phyloP scores from a whole-genome alignment of 2,888 invertebrate genomes.

The Gymnosoma rotundatum region DNA sequence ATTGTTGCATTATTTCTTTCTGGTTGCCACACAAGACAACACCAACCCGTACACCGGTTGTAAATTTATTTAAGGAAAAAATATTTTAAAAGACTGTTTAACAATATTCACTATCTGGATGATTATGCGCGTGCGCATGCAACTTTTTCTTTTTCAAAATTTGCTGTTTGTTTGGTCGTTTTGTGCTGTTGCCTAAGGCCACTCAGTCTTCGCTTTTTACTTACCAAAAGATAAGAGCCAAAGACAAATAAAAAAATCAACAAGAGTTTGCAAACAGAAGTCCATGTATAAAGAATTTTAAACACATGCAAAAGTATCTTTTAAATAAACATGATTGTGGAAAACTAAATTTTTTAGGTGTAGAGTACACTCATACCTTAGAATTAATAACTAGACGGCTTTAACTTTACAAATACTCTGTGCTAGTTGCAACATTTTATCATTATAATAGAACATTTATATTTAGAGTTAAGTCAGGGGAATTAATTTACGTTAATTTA shows the following conservation, averaged over 20 bases:
- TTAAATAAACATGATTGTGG: constrained; percentile 13
- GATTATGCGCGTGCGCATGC: constrained; percentile 70
- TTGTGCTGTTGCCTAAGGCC: constrained; percentile 35
- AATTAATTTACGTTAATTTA: too few relatives aligned
- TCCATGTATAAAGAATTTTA: constrained; percentile 51
- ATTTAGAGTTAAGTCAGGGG: too few relatives aligned
- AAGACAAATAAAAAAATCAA: constrained; percentile 37
- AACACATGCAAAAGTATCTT: constrained; percentile 52
- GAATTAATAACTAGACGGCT: too few relatives aligned
- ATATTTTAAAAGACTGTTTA: constrained; percentile 34
- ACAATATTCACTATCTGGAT: constrained; percentile 48
- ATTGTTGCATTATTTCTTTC: constrained; percentile 58
- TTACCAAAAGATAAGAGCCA: constrained; percentile 51
- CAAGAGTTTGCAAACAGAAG: constrained; percentile 74
- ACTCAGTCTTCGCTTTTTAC: constrained; percentile 5
- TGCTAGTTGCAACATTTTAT: too few relatives aligned
- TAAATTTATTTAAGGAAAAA: constrained; percentile 58
- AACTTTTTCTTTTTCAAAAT: constrained; percentile 59
- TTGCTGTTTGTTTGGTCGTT: neutral
- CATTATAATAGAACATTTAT: too few relatives aligned
- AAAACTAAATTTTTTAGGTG: neutral
- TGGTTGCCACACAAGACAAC: constrained; percentile 43
- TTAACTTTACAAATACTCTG: too few relatives aligned
- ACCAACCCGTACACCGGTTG: constrained; percentile 58
- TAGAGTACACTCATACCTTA: too few relatives aligned